Evolutionary conservation across 1,140 invertebrate species (phyloP).

Genomic region (Helicoverpa zea): DNA sequence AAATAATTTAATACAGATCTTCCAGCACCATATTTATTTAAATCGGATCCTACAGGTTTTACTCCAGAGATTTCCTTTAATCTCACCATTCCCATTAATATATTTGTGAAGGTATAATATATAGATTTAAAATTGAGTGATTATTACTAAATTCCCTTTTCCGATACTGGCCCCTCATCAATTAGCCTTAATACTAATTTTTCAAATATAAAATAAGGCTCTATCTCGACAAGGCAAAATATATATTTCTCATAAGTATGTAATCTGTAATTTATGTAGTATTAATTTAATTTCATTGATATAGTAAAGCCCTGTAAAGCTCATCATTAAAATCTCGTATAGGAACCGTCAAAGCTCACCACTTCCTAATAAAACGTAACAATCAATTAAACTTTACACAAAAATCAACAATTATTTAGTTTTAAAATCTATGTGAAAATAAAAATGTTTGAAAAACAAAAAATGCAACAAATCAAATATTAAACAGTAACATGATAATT

Average conservation of each 20-base stretch:
- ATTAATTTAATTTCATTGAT: slow-evolving; percentile 46
- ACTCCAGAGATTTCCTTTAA: slow-evolving; percentile 43
- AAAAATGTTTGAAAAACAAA: slow-evolving; percentile 58
- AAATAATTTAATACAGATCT: slow-evolving; percentile 79
- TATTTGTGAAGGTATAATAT: slow-evolving; percentile 34
- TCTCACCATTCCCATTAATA: slow-evolving; percentile 41
- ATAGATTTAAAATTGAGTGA: slow-evolving; percentile 26
- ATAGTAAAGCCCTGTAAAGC: slow-evolving; percentile 59
- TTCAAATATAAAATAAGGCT: slow-evolving; percentile 76
- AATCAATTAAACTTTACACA: slow-evolving; percentile 73
- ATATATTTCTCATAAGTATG: slow-evolving; percentile 69
- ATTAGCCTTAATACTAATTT: slow-evolving; percentile 76
- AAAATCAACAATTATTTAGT: slow-evolving; percentile 65
- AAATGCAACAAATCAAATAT: slow-evolving; percentile 65
- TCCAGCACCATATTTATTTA: slow-evolving; percentile 79
- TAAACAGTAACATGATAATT: slow-evolving; percentile 60
- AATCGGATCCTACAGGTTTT: slow-evolving; percentile 61
- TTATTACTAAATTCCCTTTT: slow-evolving; percentile 46
- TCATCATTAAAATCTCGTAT: slow-evolving; percentile 65
- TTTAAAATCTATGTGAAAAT: slow-evolving; percentile 61
- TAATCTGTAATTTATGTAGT: slow-evolving; percentile 54
- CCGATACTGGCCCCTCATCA: slow-evolving; percentile 76
- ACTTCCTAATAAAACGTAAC: slow-evolving; percentile 68
- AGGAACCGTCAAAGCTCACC: slow-evolving; percentile 70
- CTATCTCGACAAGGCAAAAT: slow-evolving; percentile 73